Percentiles rank a stretch among this genome's conserved stretches.
Evolutionary conservation across 2,888 invertebrate genomes (phyloP).

Genomic region (Sesamia inferens): DNA sequence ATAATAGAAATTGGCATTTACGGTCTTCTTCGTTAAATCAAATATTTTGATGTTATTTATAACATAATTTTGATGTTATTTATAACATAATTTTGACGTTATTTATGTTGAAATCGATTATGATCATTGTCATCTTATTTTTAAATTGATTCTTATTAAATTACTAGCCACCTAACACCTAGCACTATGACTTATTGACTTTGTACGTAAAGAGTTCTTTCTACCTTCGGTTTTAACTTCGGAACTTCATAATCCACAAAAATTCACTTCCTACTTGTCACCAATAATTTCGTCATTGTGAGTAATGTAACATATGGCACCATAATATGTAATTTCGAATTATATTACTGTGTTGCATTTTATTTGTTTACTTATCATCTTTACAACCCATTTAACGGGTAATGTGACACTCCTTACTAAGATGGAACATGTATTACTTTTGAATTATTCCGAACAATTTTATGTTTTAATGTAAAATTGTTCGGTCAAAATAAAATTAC

Average conservation of each 20-base stretch:
- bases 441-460: neutral
- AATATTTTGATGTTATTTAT: neutral
- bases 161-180: neutral
- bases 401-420: no score
- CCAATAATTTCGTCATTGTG: slow-evolving; percentile 2
- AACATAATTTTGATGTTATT: no score
- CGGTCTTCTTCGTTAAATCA: neutral
- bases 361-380: neutral
- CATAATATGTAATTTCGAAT: neutral
- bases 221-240: neutral
- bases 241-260: neutral
- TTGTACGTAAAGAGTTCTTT: no score
- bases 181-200: no score
- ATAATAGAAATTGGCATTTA: neutral
- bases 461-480: no score
- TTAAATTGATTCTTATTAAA: neutral
- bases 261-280: slow-evolving; percentile 7
- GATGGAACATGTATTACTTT: neutral
- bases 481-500: no score
- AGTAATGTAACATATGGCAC: slow-evolving; percentile 3
- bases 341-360: neutral
- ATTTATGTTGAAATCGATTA: neutral
- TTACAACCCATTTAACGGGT: neutral
- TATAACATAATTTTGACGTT: no score
- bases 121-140: neutral